phyloP scores from a whole-genome alignment of 37 sponge, comb jelly and placozoan species.

The Mnemiopsis leidyi region DNA sequence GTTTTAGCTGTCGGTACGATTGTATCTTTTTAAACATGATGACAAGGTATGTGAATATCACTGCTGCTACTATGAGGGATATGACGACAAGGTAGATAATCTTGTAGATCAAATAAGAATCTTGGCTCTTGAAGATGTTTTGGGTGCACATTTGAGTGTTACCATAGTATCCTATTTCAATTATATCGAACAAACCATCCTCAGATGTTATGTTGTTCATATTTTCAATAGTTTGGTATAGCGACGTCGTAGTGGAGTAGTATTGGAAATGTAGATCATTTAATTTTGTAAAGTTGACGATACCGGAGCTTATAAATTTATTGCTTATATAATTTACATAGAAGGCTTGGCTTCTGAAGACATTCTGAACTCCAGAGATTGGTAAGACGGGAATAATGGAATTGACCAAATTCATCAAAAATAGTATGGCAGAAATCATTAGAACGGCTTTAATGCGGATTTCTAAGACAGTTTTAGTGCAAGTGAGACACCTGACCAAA shows the following conservation, averaged over 20 bases:
- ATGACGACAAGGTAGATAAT: not conserved
- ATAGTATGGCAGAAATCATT: not conserved
- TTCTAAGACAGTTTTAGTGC: not conserved
- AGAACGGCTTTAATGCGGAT: not conserved
- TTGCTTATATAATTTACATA: not conserved
- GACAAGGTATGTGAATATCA: not conserved
- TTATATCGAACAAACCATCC: not conserved
- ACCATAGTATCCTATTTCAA: too few species aligned
- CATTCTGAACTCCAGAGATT: not conserved
- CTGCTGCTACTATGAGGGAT: not conserved
- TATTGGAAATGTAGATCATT: not conserved
- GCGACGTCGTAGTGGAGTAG: not conserved
- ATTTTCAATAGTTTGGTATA: not conserved
- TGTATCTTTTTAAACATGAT: not conserved
- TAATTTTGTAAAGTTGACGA: not conserved
- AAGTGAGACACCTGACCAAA: not conserved
- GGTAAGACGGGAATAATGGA: conserved; percentile 18
- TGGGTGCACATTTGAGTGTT: conserved; percentile 3
- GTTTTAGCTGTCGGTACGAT: not conserved
- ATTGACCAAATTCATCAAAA: not conserved
- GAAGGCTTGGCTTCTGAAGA: not conserved
- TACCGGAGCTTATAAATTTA: not conserved
- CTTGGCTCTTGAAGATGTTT: conserved; percentile 35
- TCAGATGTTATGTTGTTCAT: not conserved
- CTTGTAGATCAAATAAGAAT: not conserved